These are phyloP conservation scores for Vanacampus margaritifer DNA, from an alignment of 2,113 vertebrate species.

Conservation along the genomic window DNA sequence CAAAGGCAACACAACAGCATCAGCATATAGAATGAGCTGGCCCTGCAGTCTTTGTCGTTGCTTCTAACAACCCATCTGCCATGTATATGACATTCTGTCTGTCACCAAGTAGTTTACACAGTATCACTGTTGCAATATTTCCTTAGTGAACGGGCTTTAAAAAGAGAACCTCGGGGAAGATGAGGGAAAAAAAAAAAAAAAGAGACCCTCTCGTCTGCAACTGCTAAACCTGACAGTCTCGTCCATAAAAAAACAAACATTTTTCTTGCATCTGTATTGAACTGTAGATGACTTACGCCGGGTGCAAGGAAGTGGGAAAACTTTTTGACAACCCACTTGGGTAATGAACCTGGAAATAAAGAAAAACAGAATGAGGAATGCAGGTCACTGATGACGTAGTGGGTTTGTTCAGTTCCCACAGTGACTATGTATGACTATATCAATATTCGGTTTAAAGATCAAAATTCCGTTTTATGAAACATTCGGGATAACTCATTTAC, in stretches of 20 bases:
- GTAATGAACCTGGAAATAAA: constrained; percentile 82
- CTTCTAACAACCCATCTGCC: constrained; percentile 6
- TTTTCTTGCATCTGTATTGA: neutral
- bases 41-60: neutral
- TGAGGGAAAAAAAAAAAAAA: neutral
- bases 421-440: too few relatives aligned
- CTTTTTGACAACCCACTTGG: constrained; percentile 97
- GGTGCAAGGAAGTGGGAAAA: constrained; percentile 90
- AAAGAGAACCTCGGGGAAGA: neutral
- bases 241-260: neutral
- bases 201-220: neutral
- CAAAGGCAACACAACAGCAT: neutral
- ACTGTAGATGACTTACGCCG: constrained; percentile 76
- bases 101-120: neutral
- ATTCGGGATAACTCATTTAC: too few relatives aligned
- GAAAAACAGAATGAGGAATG: neutral
- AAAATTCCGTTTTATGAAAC: too few relatives aligned
- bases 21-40: neutral
- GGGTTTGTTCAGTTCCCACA: too few relatives aligned
- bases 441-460: too few relatives aligned
- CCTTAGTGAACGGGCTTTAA: neutral
- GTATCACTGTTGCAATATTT: neutral
- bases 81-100: neutral
- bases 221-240: neutral
- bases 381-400: neutral